These are phyloP conservation scores for Epicauta chinensis DNA, from an alignment of 1,140 invertebrate genomes.

Conservation along the genomic window DNA sequence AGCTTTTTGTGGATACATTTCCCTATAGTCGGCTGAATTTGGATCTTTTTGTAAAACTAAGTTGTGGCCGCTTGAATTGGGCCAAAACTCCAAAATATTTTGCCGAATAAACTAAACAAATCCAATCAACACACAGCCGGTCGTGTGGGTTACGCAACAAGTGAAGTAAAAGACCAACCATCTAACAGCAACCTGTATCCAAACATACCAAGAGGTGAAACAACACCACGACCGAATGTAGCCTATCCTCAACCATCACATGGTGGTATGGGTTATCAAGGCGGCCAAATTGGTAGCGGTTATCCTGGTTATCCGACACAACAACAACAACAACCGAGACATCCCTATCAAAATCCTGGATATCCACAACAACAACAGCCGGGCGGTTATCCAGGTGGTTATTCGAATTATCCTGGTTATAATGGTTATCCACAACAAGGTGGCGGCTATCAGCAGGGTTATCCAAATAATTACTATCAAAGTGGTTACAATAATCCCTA, in stretches of 20 bases:
- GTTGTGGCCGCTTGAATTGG: too few species aligned
- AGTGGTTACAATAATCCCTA: conserved; percentile 1
- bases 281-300: conserved; percentile 21
- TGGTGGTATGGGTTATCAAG: conserved; percentile 22
- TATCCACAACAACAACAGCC: conserved; percentile 17
- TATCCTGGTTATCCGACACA: conserved; percentile 10
- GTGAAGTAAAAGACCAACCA: conserved; percentile 14
- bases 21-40: neutral
- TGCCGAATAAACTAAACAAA: too few species aligned
- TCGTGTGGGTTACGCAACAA: conserved; percentile 23
- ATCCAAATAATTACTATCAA: conserved; percentile 9
- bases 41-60: too few species aligned
- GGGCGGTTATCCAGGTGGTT: neutral
- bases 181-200: conserved; percentile 8
- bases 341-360: conserved; percentile 2
- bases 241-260: neutral
- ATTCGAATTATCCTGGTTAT: conserved; percentile 7
- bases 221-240: conserved; percentile 19
- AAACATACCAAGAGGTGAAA: conserved; percentile 13
- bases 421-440: conserved; percentile 15
- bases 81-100: too few species aligned
- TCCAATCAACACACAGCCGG: too few species aligned
- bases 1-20: neutral
- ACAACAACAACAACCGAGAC: neutral
- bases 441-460: conserved; percentile 12